Evolutionary conservation across 1,140 invertebrate species (phyloP), one percentile per base, ranked within the genome.

Genomic region (Apis cerana): DNA sequence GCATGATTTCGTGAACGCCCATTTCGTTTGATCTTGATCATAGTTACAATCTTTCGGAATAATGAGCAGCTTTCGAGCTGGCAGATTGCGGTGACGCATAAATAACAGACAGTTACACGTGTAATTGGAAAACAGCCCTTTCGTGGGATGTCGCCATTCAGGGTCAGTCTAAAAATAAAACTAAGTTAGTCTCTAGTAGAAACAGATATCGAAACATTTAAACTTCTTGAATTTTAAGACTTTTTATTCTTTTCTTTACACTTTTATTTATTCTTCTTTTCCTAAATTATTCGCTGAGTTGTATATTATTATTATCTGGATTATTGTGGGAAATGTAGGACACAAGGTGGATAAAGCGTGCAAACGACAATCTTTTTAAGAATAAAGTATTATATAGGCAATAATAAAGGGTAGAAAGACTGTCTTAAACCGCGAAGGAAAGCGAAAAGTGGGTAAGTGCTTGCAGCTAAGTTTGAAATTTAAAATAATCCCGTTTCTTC

Each of bases 1-100:
- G 48, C 64, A 52, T 62, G 56, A 61, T 27, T 48, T 12, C 27
- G 13, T 2, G 48, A 19, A 78, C 65, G 76, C 64, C 76, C 65
- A 68, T n/a, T n/a, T 64, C 9, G 43, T 59, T 52, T 11, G 65
- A 52, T 67, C 77, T 79, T 48, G 77, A 43, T 8, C n/a, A 23
- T 50, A 17, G 67, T 7, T 54, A 12, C 56, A n/a, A 62, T 62
- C 67, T 71, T 71, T 71, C 48, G 5, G 56, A 17, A 23, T 71
- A 71, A 79, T 19, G 56, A 70, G 56, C n/a, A 9, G 54, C 10
- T 85, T 81, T 76, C 59, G 48, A 17, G 4, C 50, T 48, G 27
- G n/a, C n/a, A 33, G 33, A 87, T 85, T 88, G 87, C 54, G 62
- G 67, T 43, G 68, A 85, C 68, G 83, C 84, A 83, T 15, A 56